Base-by-base conservation (phyloP, 2,113 vertebrate species). In the Probosciger aterrimus region DNA sequence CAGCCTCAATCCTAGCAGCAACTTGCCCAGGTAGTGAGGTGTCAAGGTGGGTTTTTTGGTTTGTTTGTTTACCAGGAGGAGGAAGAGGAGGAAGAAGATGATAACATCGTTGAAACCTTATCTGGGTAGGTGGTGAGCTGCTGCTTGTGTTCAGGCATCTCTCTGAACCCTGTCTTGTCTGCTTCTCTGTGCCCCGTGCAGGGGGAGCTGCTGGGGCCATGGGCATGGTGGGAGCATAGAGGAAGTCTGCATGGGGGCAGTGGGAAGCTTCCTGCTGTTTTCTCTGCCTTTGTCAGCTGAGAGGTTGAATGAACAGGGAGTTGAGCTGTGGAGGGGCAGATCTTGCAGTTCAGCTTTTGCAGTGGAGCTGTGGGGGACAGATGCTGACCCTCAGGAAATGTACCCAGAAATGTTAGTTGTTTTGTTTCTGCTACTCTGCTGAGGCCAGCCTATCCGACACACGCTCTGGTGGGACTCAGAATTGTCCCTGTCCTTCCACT, bases 1-100 rank as follows among this genome's bases (percentile, higher is more conserved):
- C 52, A 14, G 65, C 28, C 65, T n/a, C 0, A 0, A 11, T 89
- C 65, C 74, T 82, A 57, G 71, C 63, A 92, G 27, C 74, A 7
- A 74, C 39, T 17, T 78, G 49, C 43, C 74, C n/a, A 10, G 43
- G 70, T 65, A 90, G 18, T 3, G 5, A 87, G 37, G 68, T 69
- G 46, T 82, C 85, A 90, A 25, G 50, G 69, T 91, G 53, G 24
- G 31, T 23, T 68, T 85, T 60, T 30, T 80, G 85, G 80, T 90
- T 86, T 92, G 22, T 79, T 92, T 91, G 20, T 64, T 96, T 93
- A 47, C 55, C 65, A 96, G 95, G 94, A 96, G 84, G 93, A 95
- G 84, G 94, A 96, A 55, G 93, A 94, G 69, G 96, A 95, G 68
- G 94, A 94, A 46, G 91, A 96, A 82, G 95, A 94, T 78, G 95